These are phyloP conservation scores for Bucorvus abyssinicus DNA, from an alignment of 2,797 vertebrate species.

Conservation along the genomic window DNA sequence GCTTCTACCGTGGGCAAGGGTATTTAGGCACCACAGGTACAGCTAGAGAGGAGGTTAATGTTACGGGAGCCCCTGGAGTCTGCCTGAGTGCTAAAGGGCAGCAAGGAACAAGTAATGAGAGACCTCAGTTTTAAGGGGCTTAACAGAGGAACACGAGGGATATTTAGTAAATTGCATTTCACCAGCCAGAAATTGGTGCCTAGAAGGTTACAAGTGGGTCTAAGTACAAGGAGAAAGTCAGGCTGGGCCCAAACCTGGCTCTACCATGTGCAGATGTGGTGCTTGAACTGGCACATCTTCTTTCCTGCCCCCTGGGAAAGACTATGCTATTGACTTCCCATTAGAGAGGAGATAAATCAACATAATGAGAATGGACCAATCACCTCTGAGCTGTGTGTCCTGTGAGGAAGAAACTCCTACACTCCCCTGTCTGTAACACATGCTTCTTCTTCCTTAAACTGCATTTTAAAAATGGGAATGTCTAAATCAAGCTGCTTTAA, in stretches of 20 bases:
- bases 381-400: background rate
- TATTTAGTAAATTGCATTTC: background rate
- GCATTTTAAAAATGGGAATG: background rate
- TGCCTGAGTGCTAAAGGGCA: background rate
- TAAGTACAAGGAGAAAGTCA: background rate
- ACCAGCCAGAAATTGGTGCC: background rate
- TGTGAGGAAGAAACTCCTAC: rapidly evolving
- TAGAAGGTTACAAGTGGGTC: background rate
- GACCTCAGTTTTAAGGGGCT: background rate
- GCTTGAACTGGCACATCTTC: background rate
- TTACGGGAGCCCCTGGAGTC: background rate
- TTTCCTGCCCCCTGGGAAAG: background rate
- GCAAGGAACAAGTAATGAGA: background rate
- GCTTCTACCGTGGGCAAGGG: rapidly evolving
- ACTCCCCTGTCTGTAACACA: background rate
- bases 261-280: background rate
- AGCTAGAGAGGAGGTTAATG: background rate
- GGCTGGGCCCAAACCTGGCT: background rate
- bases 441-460: background rate
- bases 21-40: background rate
- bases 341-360: background rate
- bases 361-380: background rate
- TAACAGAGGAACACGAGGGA: background rate
- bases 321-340: background rate
- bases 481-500: background rate